These are phyloP conservation scores for Sebastes variabilis DNA, from an alignment of 2,797 vertebrate species.

Conservation along the genomic window DNA sequence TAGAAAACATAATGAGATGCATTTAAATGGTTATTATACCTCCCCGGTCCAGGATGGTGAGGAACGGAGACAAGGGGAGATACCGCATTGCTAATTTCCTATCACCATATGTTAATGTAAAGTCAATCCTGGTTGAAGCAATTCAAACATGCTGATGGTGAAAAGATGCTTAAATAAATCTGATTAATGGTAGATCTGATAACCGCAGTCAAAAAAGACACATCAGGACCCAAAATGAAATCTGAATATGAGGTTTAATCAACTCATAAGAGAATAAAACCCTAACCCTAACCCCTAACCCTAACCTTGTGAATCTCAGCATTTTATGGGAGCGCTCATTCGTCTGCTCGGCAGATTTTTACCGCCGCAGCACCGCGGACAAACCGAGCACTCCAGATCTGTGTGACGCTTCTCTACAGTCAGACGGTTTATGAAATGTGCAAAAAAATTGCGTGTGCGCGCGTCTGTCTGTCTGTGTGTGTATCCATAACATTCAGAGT, in stretches of 20 bases:
- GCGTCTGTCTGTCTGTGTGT: background rate
- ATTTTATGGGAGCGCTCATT: slow-evolving; percentile 29
- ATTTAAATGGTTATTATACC: slow-evolving; percentile 83
- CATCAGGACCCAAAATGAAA: background rate
- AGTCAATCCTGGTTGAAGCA: slow-evolving; percentile 13
- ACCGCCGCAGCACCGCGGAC: slow-evolving; percentile 20
- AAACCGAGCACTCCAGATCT: slow-evolving; percentile 43
- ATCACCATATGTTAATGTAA: slow-evolving; percentile 55
- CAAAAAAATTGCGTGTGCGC: slow-evolving; percentile 8
- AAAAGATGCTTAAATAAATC: slow-evolving; percentile 12
- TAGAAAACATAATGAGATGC: slow-evolving; percentile 84
- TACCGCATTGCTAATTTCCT: slow-evolving; percentile 50
- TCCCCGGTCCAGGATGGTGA: slow-evolving; percentile 32
- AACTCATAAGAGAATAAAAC: background rate
- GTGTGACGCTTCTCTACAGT: slow-evolving; percentile 40
- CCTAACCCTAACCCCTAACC: too few species aligned
- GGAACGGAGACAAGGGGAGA: slow-evolving; percentile 29
- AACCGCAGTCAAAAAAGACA: background rate
- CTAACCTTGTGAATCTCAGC: slow-evolving; percentile 21
- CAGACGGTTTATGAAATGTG: slow-evolving; percentile 59
- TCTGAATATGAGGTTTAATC: background rate
- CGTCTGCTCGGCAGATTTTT: slow-evolving; percentile 40
- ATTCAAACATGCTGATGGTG: slow-evolving; percentile 27
- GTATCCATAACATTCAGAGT: slow-evolving; percentile 33
- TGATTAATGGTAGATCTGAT: slow-evolving; percentile 17